Percentiles rank a stretch among this genome's conserved stretches.
phyloP scores from a whole-genome alignment of 2,113 vertebrate species.

The Sorex fumeus region DNA sequence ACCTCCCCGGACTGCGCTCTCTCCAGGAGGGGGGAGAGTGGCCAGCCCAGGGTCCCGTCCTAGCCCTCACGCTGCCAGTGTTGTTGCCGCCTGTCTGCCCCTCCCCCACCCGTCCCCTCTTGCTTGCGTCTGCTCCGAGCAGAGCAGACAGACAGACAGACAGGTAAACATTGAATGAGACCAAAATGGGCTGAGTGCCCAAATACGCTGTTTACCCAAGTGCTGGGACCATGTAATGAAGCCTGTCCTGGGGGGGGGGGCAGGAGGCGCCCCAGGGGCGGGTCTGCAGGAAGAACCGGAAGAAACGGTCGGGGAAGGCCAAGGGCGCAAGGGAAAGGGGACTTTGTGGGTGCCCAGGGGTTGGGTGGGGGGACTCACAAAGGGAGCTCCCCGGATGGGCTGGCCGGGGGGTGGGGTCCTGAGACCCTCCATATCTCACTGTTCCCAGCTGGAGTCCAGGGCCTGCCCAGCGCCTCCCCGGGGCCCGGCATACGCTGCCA shows the following conservation, averaged over 20 bases:
- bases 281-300: too few species aligned
- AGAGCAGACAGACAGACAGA: slow-evolving; percentile 44
- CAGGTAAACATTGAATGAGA: slow-evolving; percentile 56
- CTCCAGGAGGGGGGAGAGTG: neutral
- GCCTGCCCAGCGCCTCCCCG: too few species aligned
- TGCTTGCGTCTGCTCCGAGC: neutral
- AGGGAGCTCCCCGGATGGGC: too few species aligned
- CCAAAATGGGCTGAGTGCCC: neutral
- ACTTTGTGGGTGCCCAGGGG: too few species aligned
- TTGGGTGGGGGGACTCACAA: too few species aligned
- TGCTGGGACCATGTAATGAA: neutral
- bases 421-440: neutral
- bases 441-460: too few species aligned
- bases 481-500: too few species aligned
- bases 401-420: neutral
- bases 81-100: neutral
- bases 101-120: neutral
- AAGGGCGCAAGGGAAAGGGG: too few species aligned
- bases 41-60: too few species aligned
- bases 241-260: neutral
- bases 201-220: slow-evolving; percentile 42
- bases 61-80: too few species aligned
- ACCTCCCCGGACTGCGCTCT: rapidly evolving
- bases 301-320: neutral
- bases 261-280: too few species aligned